A percentile compares a stretch with the other conserved stretches of the same genome.
These are phyloP conservation scores for Symphodus melops DNA, from an alignment of 2,113 vertebrate genomes.

Conservation along the genomic window DNA sequence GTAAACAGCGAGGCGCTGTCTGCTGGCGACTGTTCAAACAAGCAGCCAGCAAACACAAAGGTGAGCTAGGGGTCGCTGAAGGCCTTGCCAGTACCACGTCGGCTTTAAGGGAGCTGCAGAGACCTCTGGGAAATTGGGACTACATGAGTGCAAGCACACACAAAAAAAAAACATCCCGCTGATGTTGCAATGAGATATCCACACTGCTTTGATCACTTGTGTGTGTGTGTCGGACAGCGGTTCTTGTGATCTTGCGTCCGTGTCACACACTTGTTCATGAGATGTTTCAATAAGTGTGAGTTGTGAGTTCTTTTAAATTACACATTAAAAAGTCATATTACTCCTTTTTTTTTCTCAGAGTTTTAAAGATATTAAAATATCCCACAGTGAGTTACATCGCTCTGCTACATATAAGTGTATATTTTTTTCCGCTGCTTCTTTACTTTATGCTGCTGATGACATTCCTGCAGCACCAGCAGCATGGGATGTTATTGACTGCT, in stretches of 20 bases:
- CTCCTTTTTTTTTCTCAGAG: too few relatives aligned
- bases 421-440: slow-evolving; percentile 25
- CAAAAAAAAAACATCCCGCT: slow-evolving; percentile 30
- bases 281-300: not conserved
- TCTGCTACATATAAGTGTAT: slow-evolving; percentile 38
- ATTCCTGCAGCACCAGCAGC: slow-evolving; percentile 51
- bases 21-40: slow-evolving; percentile 73
- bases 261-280: not conserved
- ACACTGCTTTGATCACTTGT: slow-evolving; percentile 12
- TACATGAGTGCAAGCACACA: slow-evolving; percentile 29
- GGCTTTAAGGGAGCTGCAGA: slow-evolving; percentile 29
- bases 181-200: slow-evolving; percentile 33
- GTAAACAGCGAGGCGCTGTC: slow-evolving; percentile 76
- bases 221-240: slow-evolving; percentile 22
- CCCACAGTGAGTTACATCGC: slow-evolving; percentile 1
- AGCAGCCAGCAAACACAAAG: slow-evolving; percentile 72
- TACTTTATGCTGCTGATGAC: slow-evolving; percentile 32
- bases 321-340: too few relatives aligned
- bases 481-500: slow-evolving; percentile 73
- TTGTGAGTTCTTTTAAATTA: not conserved
- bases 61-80: slow-evolving; percentile 72
- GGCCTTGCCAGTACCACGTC: slow-evolving; percentile 49
- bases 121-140: slow-evolving; percentile 61
- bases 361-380: slow-evolving; percentile 16
- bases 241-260: not conserved